phyloP scores from a whole-genome alignment of 2,797 vertebrate species.

The Amazonetta brasiliensis region DNA sequence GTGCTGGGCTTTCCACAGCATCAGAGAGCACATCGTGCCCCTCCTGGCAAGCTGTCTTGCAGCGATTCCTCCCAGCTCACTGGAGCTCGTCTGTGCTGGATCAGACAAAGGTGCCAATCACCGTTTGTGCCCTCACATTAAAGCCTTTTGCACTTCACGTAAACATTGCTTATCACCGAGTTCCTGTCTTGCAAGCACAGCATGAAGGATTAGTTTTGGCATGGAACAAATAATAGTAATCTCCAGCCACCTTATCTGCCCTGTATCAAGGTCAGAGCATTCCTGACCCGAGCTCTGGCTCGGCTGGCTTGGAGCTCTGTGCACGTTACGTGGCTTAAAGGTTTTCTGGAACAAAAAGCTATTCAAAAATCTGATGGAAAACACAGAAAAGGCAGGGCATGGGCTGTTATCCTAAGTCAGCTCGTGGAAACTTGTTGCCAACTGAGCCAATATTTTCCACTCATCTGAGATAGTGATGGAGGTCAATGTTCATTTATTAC shows the following conservation, averaged over 20 bases:
- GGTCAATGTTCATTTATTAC: slow-evolving; percentile 58
- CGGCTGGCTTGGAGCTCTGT: neutral
- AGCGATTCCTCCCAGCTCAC: neutral
- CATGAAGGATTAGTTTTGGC: neutral
- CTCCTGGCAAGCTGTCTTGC: neutral
- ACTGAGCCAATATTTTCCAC: slow-evolving; percentile 61
- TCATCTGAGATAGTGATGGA: slow-evolving; percentile 42
- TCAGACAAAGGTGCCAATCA: neutral
- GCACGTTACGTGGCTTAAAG: neutral
- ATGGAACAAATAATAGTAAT: slow-evolving; percentile 1
- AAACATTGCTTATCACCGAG: slow-evolving; percentile 48
- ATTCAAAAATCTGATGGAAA: slow-evolving; percentile 25
- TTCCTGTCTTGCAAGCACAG: neutral
- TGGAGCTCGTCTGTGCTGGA: neutral
- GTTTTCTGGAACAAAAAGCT: slow-evolving; percentile 32
- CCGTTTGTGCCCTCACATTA: accelerated
- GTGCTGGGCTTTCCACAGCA: neutral
- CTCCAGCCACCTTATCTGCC: slow-evolving; percentile 5
- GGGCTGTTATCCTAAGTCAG: slow-evolving; percentile 38
- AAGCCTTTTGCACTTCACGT: neutral
- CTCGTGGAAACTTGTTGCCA: slow-evolving; percentile 26
- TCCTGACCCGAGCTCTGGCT: slow-evolving; percentile 43
- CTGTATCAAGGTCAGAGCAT: slow-evolving; percentile 57
- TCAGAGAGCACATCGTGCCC: neutral
- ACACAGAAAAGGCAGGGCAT: slow-evolving; percentile 28